Percentiles rank a stretch among this genome's conserved stretches.
Conservation (phyloP, 2,113 vertebrate species). For the Myotis brandtii region DNA sequence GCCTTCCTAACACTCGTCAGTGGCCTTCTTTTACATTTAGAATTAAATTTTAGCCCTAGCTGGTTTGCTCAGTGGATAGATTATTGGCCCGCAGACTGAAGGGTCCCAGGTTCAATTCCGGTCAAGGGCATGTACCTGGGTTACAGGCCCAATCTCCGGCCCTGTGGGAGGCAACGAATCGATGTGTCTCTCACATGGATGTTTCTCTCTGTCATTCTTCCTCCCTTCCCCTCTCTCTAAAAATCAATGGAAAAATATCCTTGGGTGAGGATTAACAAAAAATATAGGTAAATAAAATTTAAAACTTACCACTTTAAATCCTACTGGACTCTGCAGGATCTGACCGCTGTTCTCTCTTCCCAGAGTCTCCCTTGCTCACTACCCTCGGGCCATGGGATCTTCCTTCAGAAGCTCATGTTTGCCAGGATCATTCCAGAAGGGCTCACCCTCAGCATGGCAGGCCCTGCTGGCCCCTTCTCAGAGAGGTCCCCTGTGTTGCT, state of each 20-base stretch:
- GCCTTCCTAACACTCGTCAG: neutral
- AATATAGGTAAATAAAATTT: constrained; percentile 1
- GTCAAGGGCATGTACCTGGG: too few species aligned
- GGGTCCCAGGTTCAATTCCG: too few species aligned
- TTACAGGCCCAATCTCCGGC: too few species aligned
- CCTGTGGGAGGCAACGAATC: too few species aligned
- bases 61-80: too few species aligned
- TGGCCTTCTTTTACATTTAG: neutral
- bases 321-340: neutral
- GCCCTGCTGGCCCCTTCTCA: neutral
- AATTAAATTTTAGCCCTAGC: neutral
- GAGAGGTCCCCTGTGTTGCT: neutral
- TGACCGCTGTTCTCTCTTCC: neutral
- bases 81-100: too few species aligned
- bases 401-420: neutral
- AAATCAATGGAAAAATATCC: too few species aligned
- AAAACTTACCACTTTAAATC: neutral
- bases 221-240: too few species aligned
- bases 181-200: too few species aligned
- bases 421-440: neutral
- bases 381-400: neutral
- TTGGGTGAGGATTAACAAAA: too few species aligned
- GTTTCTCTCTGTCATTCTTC: too few species aligned
- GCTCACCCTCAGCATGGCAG: neutral
- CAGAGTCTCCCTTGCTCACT: neutral